Evolutionary conservation across 2,113 vertebrate species (phyloP).

Genomic region (Phaethon lepturus): DNA sequence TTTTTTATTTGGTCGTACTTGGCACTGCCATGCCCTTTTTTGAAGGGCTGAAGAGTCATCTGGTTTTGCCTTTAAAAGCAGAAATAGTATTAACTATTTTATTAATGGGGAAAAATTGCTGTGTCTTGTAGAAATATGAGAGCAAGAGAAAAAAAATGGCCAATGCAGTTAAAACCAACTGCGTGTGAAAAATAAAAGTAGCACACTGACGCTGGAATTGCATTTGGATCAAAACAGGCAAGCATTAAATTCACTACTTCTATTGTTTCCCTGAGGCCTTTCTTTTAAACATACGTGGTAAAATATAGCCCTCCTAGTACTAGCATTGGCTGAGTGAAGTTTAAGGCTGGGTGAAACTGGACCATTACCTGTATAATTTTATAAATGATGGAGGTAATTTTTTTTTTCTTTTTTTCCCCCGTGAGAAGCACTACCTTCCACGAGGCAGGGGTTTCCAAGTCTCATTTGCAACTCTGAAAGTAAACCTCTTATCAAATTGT

Average conservation of each 20-base stretch:
- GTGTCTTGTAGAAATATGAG: not conserved
- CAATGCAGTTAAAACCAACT: not conserved
- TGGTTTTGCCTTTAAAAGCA: not conserved
- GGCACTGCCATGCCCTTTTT: not conserved
- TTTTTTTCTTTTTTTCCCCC: not conserved
- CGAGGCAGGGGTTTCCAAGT: not conserved
- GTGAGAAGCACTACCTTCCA: not conserved
- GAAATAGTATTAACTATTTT: not conserved
- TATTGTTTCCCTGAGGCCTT: not conserved
- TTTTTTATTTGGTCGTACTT: not conserved
- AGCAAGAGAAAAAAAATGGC: not conserved
- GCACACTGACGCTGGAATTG: not conserved
- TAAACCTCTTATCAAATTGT: not conserved
- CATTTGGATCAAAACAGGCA: not conserved
- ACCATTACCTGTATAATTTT: not conserved
- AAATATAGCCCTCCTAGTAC: not conserved
- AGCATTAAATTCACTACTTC: not conserved
- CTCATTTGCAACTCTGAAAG: not conserved
- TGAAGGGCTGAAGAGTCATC: not conserved
- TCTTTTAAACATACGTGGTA: not conserved
- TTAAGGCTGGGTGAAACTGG: not conserved
- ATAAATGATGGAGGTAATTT: not conserved
- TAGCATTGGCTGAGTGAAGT: not conserved
- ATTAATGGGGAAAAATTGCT: not conserved
- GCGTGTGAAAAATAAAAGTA: not conserved